Evolutionary conservation across 2,888 invertebrate species (phyloP), one percentile per base, ranked within the genome.

Genomic region (Operophtera brumata): DNA sequence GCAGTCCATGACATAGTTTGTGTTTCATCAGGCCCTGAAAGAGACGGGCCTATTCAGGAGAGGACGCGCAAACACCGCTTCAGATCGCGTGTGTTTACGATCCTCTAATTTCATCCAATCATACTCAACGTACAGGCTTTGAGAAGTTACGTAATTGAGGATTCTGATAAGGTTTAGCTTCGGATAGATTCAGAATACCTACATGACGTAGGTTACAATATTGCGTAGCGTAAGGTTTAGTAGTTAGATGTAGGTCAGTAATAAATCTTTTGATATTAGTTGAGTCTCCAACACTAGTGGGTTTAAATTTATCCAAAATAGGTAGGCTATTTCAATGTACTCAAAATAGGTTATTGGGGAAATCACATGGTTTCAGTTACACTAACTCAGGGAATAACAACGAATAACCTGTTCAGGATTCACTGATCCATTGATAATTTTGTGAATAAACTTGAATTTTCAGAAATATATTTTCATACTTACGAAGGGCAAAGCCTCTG

Each of bases 1-100:
- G 83, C 76, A 74, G 75, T 74, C 66, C 79, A 74, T 84, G 86
- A 83, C 87, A 85, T 75, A 86, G 86, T 88, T 88, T 88, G 84
- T 85, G 78, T 86, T 87, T 80, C 88, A 87, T 89, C 85, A 82
- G 78, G 77, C 68, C 64, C 71, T 84, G 81, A 85, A 84, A 82
- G 80, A 75, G 68, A 64, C 64, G 66, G 66, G 66, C 64, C 77
- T 73, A 81, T 82, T 82, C 77, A 82, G 72, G 32, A 35, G 75
- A 73, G 71, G 69, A 61, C 72, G 71, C 53, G 72, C 74, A 83
- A 80, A 84, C 82, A 81, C 70, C 66, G 71, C 62, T 62, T 64
- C 65, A 73, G 77, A 77, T 78, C 77, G 77, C 78, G 75, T 77
- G 59, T 76, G 75, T 78, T 78, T 75, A 75, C 77, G 67, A 71